A percentile compares a stretch with the other conserved stretches of the same genome.
Conservation (phyloP, 2,888 invertebrate genomes). For the Drosophila antonietae region DNA sequence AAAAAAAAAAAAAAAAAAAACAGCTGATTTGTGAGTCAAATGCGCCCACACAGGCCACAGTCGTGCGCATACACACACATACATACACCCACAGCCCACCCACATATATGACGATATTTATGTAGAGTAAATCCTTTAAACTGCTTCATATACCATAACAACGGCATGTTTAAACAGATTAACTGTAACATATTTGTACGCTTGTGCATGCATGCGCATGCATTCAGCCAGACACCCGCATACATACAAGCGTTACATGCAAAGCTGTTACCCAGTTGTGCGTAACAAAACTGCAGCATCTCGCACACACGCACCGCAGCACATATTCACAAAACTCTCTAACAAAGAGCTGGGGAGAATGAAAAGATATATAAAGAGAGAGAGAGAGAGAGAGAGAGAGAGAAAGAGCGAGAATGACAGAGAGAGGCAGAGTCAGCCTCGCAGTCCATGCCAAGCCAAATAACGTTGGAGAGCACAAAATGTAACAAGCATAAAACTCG, state of each 20-base stretch:
- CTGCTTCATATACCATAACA: slow-evolving; percentile 21
- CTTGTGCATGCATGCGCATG: slow-evolving; percentile 9
- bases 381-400: not conserved
- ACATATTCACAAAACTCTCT: slow-evolving; percentile 7
- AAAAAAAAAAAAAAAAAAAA: not conserved
- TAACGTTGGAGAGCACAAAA: slow-evolving; percentile 33
- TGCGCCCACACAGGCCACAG: slow-evolving; percentile 4
- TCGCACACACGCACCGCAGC: slow-evolving; percentile 27
- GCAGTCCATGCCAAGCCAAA: slow-evolving; percentile 20
- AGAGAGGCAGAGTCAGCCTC: not conserved
- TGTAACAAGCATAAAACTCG: slow-evolving; percentile 49
- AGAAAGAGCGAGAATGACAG: not conserved
- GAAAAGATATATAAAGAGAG: not conserved
- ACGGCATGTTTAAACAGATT: slow-evolving; percentile 63
- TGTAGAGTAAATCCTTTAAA: slow-evolving; percentile 46
- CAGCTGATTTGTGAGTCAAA: slow-evolving; percentile 23
- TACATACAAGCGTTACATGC: slow-evolving; percentile 21
- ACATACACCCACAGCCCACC: not conserved
- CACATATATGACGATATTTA: not conserved
- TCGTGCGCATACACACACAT: not conserved
- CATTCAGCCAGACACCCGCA: slow-evolving; percentile 12
- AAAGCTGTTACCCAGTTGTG: slow-evolving; percentile 45
- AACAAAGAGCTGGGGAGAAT: slow-evolving; percentile 2
- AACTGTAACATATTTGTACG: slow-evolving; percentile 36
- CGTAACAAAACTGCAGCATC: slow-evolving; percentile 55